phyloP scores from a whole-genome alignment of 2,113 vertebrate species.

The Colossoma macropomum region DNA sequence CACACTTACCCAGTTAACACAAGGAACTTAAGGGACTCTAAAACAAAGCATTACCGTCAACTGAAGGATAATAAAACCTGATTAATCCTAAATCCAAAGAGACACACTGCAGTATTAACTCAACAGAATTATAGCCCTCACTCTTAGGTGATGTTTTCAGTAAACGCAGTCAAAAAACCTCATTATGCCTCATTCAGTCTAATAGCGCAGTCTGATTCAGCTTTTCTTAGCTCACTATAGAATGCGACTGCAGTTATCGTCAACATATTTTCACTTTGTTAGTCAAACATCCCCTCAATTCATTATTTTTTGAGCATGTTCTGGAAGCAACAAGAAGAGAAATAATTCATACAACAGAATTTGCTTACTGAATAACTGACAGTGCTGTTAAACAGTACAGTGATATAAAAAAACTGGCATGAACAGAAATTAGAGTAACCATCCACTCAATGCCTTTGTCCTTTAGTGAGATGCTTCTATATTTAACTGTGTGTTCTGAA shows the following conservation, averaged over 20 bases:
- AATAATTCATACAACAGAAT: too few species aligned
- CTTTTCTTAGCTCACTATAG: too few species aligned
- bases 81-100: background rate
- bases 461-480: constrained; percentile 7
- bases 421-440: background rate
- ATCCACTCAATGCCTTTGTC: background rate
- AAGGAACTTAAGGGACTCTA: too few species aligned
- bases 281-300: too few species aligned
- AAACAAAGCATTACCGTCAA: too few species aligned
- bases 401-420: background rate
- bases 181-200: background rate
- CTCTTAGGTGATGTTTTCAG: background rate
- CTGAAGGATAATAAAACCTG: background rate
- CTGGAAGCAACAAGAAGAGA: too few species aligned
- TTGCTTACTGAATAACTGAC: too few species aligned
- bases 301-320: too few species aligned
- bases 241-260: too few species aligned
- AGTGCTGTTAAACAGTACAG: background rate
- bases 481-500: constrained; percentile 22
- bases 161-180: background rate
- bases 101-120: background rate
- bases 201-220: too few species aligned
- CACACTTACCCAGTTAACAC: too few species aligned
- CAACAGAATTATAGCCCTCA: background rate
- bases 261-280: too few species aligned